phyloP scores from a whole-genome alignment of 2,888 invertebrate genomes.

The Phragmatobia fuliginosa region DNA sequence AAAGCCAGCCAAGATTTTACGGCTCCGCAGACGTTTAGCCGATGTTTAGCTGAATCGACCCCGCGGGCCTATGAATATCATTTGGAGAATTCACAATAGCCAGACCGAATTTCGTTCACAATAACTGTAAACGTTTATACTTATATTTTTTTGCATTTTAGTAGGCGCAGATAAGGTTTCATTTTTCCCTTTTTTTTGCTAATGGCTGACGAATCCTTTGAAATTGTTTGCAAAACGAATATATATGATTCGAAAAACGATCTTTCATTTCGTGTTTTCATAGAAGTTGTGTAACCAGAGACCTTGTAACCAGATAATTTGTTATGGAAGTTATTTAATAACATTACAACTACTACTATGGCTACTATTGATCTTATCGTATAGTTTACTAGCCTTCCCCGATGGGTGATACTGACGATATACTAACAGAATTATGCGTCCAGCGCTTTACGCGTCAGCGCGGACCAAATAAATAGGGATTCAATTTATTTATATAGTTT shows the following conservation, averaged over 20 bases:
- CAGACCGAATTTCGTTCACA: conserved; percentile 38
- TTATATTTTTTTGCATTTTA: conserved; percentile 36
- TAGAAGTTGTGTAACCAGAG: neutral
- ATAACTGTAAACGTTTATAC: conserved; percentile 48
- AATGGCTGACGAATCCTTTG: conserved; percentile 31
- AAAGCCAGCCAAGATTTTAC: conserved; percentile 40
- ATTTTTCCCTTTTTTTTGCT: conserved; percentile 24
- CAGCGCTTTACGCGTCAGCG: too few species aligned
- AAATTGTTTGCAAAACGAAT: conserved; percentile 26
- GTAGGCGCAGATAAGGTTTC: conserved; percentile 33
- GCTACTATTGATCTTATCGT: too few species aligned
- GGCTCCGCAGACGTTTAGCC: conserved; percentile 46
- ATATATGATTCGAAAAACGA: conserved; percentile 25
- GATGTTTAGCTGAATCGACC: conserved; percentile 48
- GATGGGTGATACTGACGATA: too few species aligned
- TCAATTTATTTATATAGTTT: too few species aligned
- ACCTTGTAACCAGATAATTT: too few species aligned
- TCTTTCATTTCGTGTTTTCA: neutral
- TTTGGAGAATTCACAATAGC: conserved; percentile 32
- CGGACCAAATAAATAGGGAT: too few species aligned
- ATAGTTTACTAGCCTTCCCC: too few species aligned
- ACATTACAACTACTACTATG: too few species aligned
- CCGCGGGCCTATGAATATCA: conserved; percentile 43
- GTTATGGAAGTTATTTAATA: too few species aligned
- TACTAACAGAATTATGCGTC: too few species aligned